Base-by-base conservation (phyloP, 2,797 vertebrate genomes). In the Gambelia wislizenii region DNA sequence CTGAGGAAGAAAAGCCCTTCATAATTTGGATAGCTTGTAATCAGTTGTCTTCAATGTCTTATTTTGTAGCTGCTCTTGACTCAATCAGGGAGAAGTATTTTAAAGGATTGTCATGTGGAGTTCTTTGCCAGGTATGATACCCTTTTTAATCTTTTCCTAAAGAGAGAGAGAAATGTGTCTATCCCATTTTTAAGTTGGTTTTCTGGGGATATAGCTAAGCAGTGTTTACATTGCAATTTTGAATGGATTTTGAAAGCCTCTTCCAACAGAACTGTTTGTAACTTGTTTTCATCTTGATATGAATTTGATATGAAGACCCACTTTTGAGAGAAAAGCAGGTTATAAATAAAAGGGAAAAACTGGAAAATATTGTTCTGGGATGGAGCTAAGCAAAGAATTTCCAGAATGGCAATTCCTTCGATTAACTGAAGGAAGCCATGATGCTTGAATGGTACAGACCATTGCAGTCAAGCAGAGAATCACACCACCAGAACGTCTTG, bases 71-170 rank as follows among this genome's bases (percentile, higher is more conserved):
- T 74, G 89, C 74, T 85, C 39, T 78, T 84, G 91, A 93, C 49
- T 72, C 33, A 0, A 88, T 95, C 61, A 90, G 87, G 86, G 93
- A 94, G 91, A 93, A 95, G 3, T 86, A 94, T 84, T 89, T 91
- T 87, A 92, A 95, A 87, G 94, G 92, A 61, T 14, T 0, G 3
- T 74, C 92, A 56, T 94, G 88, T 39, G 92, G 91, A 88, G 76
- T 94, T 74, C 85, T 93, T 16, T 92, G 91, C 69, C 95, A 96
- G 97, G 95, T 97, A 96, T 1, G 91, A 54, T 33, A 30, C 56
- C 13, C 5, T 5, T 4, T 36, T 33, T 59, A 22, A 33, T 54
- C n/a, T 52, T 33, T 79, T 13, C 13, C 36, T 67, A 0, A 64
- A 30, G 12, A 30, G 25, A 30, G 64, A 33, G 33, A 79, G 18